phyloP scores from a whole-genome alignment of 2,797 vertebrate genomes.

The Alca torda region DNA sequence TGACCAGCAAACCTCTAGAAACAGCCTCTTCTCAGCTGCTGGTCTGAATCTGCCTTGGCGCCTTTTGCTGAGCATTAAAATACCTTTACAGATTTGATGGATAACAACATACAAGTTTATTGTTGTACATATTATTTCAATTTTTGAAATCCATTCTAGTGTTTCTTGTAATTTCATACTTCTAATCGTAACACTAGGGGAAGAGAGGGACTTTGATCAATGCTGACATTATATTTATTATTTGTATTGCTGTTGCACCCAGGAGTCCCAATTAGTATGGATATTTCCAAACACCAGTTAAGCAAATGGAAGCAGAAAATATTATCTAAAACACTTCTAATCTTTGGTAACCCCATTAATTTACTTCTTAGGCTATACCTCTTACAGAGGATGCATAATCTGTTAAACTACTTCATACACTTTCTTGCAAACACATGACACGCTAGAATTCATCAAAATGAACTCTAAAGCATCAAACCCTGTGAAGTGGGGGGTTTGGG shows the following conservation, averaged over 20 bases:
- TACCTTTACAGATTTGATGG: not conserved
- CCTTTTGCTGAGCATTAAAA: not conserved
- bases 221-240: not conserved
- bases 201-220: not conserved
- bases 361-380: not conserved
- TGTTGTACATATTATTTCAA: not conserved
- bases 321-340: not conserved
- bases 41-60: not conserved
- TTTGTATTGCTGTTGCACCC: not conserved
- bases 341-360: not conserved
- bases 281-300: not conserved
- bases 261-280: not conserved
- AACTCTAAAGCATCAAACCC: not conserved
- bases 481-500: not conserved
- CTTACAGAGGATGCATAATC: not conserved
- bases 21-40: not conserved
- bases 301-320: slow-evolving; percentile 4
- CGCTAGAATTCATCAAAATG: not conserved
- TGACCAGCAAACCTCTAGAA: not conserved
- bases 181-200: not conserved
- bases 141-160: not conserved
- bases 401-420: not conserved
- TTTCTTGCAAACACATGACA: not conserved
- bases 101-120: not conserved
- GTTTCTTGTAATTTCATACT: not conserved